Conservation (phyloP, 2,888 invertebrate species). For the Cheilosia variabilis region DNA sequence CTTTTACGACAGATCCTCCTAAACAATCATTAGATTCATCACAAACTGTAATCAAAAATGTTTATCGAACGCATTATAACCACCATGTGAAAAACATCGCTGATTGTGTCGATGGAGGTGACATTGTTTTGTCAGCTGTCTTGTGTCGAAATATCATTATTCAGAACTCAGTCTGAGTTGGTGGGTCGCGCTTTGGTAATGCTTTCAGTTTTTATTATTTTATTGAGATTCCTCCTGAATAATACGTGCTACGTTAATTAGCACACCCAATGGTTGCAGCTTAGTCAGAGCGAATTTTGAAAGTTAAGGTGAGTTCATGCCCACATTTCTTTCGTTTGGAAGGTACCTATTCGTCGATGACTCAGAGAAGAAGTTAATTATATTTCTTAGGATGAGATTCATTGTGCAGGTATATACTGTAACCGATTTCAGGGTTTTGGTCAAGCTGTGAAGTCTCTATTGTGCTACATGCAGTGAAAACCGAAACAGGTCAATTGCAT, state of each 20-base stretch:
- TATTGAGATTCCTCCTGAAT: constrained; percentile 27
- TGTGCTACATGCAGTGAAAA: neutral
- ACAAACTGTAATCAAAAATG: constrained; percentile 6
- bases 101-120: neutral
- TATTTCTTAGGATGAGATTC: constrained; percentile 33
- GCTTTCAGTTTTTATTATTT: constrained; percentile 2
- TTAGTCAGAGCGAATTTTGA: constrained; percentile 24
- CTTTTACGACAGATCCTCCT: neutral
- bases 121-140: constrained; percentile 24
- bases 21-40: constrained; percentile 17
- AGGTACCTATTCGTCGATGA: constrained; percentile 20
- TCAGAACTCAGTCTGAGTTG: constrained; percentile 5
- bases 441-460: no score
- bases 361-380: constrained; percentile 23
- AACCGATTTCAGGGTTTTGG: constrained; percentile 34
- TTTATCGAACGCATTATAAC: constrained; percentile 37
- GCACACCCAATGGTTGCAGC: constrained; percentile 10
- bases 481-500: constrained; percentile 51
- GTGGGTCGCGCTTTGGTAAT: neutral
- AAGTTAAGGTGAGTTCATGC: constrained; percentile 14
- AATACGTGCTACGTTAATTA: constrained; percentile 49
- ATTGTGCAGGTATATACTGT: constrained; percentile 3
- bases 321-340: constrained; percentile 5
- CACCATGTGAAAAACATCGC: constrained; percentile 30
- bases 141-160: constrained; percentile 10